Percentiles rank a stretch among this genome's conserved stretches.
These are phyloP conservation scores for Drosophila melanogaster DNA, from an alignment of 1,140 invertebrate species.

Conservation along the genomic window DNA sequence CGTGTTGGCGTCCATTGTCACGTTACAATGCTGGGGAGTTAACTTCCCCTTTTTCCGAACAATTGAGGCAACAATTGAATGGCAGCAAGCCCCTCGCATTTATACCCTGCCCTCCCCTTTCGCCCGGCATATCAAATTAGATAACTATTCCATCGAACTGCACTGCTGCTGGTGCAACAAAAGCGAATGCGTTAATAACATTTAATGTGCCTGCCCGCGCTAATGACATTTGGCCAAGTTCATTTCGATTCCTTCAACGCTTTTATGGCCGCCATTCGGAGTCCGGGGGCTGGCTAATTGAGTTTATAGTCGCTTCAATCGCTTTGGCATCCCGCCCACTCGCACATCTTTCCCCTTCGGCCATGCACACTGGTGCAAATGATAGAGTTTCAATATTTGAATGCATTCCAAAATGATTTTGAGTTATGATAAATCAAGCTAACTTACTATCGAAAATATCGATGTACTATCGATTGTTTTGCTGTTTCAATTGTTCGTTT, in stretches of 20 bases:
- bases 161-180: constrained; percentile 24
- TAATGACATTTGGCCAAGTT: constrained; percentile 67
- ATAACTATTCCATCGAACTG: constrained; percentile 74
- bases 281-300: constrained; percentile 61
- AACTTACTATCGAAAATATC: too few species aligned
- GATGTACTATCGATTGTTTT: too few species aligned
- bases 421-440: too few species aligned
- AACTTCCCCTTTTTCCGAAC: constrained; percentile 10
- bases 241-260: constrained; percentile 71
- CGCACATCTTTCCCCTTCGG: background rate
- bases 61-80: constrained; percentile 47
- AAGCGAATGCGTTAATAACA: constrained; percentile 74
- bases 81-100: background rate
- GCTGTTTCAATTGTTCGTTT: too few species aligned
- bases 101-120: background rate
- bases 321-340: constrained; percentile 12
- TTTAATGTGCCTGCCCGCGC: constrained; percentile 58
- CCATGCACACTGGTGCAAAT: background rate
- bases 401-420: background rate
- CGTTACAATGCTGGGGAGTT: constrained; percentile 58
- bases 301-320: constrained; percentile 69
- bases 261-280: constrained; percentile 54
- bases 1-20: constrained; percentile 71
- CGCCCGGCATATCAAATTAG: constrained; percentile 63
- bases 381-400: background rate